Conservation (phyloP, 2,888 invertebrate species). For the Leptinotarsa rubiginosa region DNA sequence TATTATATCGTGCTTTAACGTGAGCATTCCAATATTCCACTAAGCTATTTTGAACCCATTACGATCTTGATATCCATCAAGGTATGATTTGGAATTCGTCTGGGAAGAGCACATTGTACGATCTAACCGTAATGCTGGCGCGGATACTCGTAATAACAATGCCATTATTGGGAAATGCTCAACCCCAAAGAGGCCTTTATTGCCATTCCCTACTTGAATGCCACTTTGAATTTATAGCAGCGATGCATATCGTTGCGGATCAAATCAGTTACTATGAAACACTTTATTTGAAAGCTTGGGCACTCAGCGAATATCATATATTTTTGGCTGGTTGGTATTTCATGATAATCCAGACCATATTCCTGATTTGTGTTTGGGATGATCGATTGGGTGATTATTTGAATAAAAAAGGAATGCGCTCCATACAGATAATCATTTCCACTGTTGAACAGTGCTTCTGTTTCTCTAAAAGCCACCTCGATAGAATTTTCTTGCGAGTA, state of each 20-base stretch:
- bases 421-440: too few species aligned
- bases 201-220: background rate
- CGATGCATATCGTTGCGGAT: background rate
- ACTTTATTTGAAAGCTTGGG: background rate
- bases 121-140: background rate
- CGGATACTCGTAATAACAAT: background rate
- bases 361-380: too few species aligned
- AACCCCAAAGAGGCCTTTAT: background rate
- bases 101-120: background rate
- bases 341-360: too few species aligned
- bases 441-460: too few species aligned
- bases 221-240: background rate
- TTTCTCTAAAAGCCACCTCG: too few species aligned
- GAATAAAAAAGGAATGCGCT: too few species aligned
- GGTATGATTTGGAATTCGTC: background rate
- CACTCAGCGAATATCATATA: background rate
- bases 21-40: background rate
- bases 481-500: too few species aligned
- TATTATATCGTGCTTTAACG: too few species aligned
- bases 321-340: too few species aligned
- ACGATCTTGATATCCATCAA: constrained; percentile 10
- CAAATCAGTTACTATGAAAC: background rate
- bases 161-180: constrained; percentile 8
- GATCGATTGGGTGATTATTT: too few species aligned
- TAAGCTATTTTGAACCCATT: background rate